Percentiles rank a stretch among this genome's conserved stretches.
Conservation (phyloP, 2,888 invertebrate species). For the Stramonita haemastoma region DNA sequence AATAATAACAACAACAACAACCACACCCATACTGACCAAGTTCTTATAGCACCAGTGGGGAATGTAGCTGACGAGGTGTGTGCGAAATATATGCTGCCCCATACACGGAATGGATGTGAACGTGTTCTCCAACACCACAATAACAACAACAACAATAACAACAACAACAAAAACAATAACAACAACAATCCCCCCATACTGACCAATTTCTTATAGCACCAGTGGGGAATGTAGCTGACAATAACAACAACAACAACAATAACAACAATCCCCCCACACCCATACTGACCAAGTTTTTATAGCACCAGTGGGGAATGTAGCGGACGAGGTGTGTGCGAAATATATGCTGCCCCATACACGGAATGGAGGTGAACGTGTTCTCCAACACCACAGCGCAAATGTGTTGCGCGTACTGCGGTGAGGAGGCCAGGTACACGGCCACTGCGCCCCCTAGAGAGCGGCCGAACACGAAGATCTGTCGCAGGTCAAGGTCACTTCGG, state of each 20-base stretch:
- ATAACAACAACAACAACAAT: too few relatives aligned
- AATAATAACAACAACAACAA: too few relatives aligned
- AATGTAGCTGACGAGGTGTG: conserved; percentile 84
- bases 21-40: conserved; percentile 87
- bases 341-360: conserved; percentile 92
- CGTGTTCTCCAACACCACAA: conserved; percentile 94
- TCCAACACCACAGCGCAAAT: conserved; percentile 93
- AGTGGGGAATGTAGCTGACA: conserved; percentile 72
- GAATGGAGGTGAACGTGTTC: conserved; percentile 96
- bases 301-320: conserved; percentile 89
- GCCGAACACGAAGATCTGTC: conserved; percentile 92
- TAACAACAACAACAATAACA: too few relatives aligned
- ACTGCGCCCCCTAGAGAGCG: conserved; percentile 93
- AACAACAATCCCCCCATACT: conserved; percentile 41
- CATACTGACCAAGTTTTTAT: conserved; percentile 90
- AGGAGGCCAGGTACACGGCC: conserved; percentile 90
- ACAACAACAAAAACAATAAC: too few relatives aligned
- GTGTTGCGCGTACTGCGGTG: conserved; percentile 86
- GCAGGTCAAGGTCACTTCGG: conserved; percentile 89
- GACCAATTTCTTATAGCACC: conserved; percentile 95
- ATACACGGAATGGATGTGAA: conserved; percentile 96
- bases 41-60: conserved; percentile 93
- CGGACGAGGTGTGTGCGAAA: conserved; percentile 85
- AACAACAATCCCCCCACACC: not conserved
- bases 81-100: conserved; percentile 89